Base-by-base conservation (phyloP, 2,797 vertebrate genomes). In the Takifugu rubripes region DNA sequence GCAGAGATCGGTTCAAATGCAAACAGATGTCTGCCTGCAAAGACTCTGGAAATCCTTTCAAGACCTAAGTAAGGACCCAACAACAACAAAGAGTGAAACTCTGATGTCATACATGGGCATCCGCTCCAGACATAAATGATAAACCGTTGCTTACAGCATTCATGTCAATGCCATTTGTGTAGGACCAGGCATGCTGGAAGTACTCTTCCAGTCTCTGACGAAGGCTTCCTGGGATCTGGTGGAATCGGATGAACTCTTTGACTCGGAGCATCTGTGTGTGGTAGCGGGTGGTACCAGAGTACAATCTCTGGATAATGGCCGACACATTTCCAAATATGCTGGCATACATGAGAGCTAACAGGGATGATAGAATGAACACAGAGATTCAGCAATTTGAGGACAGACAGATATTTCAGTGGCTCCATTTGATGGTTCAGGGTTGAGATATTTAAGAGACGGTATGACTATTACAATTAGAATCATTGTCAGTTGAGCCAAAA, bases 311-410 rank as follows among this genome's bases (percentile, higher is more conserved):
- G 84, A 98, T 98, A 84, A 99, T 99, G 70, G 97, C 96, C 0
- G 96, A 96, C 74, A 99, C 97, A 0, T 99, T 99, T 66, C 96
- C 97, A 12, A 99, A 99, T 83, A 99, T 99, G 70, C 97, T 99
- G 87, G 96, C 97, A 0, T 98, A 98, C 96, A 99, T 98, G 51
- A 92, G 93, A 66, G 97, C 97, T 98, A 84, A 51, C 33, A 17
- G n/a, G 27, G 21, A 66, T 52, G 17, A 43, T 53, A 10, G 2
- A 54, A 61, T 44, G 1, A 52, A 21, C 24, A 54, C 25, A 66
- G 3, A 15, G 5, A 46, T 14, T 33, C 40, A n/a, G 49, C 5
- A 14, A 33, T 3, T 21, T 9, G 9, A 6, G 6, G 44, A 21
- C 36, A 40, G 36, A 40, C 21, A 21, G 14, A 12, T 40, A 40